phyloP scores from a whole-genome alignment of 2,113 vertebrate genomes.

The Agelaius tricolor region DNA sequence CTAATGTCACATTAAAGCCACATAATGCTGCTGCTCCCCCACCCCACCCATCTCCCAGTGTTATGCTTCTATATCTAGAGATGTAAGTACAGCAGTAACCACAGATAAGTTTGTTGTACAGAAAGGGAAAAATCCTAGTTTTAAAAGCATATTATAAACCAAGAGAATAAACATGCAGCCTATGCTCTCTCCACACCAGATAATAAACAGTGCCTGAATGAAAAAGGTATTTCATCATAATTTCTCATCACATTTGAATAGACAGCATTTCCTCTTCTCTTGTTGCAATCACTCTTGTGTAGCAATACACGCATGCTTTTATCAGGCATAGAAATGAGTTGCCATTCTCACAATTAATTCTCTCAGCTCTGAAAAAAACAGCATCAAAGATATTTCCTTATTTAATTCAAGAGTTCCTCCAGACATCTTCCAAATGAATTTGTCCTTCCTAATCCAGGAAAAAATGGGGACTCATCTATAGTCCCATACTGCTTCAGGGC shows the following conservation, averaged over 20 bases:
- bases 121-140: neutral
- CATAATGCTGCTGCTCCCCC: neutral
- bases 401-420: neutral
- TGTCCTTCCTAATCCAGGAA: neutral
- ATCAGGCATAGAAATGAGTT: neutral
- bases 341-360: neutral
- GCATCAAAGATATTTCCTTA: neutral
- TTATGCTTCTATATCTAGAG: slow-evolving; percentile 15
- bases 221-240: neutral
- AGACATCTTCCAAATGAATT: neutral
- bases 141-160: neutral
- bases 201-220: neutral
- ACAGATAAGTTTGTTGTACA: neutral
- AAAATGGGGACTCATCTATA: neutral
- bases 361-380: neutral
- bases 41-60: neutral
- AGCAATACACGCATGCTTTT: neutral
- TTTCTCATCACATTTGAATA: neutral
- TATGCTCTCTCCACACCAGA: neutral
- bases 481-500: neutral
- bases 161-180: neutral
- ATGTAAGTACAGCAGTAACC: neutral
- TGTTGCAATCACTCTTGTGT: neutral
- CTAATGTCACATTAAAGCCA: neutral
- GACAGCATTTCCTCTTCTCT: neutral